Evolutionary conservation across 2,113 vertebrate genomes (phyloP).

Genomic region (Hippocampus barbouri): DNA sequence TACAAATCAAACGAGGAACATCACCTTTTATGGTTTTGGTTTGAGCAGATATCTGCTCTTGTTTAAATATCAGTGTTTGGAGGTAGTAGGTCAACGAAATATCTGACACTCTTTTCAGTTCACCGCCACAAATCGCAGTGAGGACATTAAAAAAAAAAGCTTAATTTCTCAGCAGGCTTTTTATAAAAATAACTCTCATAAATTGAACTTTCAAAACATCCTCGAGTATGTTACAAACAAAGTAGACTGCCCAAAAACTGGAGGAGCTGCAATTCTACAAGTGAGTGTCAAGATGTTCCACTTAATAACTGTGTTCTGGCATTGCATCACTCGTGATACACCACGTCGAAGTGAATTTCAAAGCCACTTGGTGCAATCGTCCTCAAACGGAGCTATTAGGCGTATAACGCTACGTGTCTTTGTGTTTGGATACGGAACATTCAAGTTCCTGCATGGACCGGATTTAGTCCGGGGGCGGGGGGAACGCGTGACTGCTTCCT

Average conservation of each 20-base stretch:
- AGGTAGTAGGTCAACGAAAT: constrained; percentile 62
- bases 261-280: not conserved
- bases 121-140: constrained; percentile 9
- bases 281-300: not conserved
- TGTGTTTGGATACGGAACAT: not conserved
- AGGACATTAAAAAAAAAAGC: not conserved
- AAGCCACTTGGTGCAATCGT: not conserved
- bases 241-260: not conserved
- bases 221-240: constrained; percentile 15
- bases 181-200: constrained; percentile 52
- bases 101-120: constrained; percentile 37
- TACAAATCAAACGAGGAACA: not conserved
- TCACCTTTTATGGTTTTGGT: constrained; percentile 34
- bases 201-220: constrained; percentile 66
- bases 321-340: not conserved
- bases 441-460: not conserved
- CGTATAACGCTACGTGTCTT: not conserved
- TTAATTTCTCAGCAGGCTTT: constrained; percentile 65
- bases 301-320: not conserved
- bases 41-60: constrained; percentile 35
- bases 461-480: too few species aligned
- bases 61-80: constrained; percentile 33
- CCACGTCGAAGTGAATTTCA: not conserved
- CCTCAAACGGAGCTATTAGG: not conserved
- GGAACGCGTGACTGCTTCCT: too few species aligned